Base-by-base conservation (phyloP, 2,888 invertebrate species). In the Hirudinaria manillensis region DNA sequence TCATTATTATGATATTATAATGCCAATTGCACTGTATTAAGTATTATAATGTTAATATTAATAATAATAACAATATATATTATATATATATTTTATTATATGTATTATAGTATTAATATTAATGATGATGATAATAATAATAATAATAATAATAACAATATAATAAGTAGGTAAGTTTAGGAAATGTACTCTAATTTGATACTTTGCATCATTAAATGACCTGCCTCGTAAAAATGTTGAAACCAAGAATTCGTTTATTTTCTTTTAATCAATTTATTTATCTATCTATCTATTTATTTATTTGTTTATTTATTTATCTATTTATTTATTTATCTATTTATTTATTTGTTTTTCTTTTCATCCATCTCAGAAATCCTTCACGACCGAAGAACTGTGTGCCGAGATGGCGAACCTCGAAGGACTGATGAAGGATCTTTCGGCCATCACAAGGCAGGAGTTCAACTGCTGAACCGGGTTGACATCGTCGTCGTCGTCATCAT, bases 381-480 rank as follows among this genome's bases (percentile, higher is more conserved):
- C 89, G 83, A 94, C 94, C 70, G 96, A 97, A 87, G 92, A 96
- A 83, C 89, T 97, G 76, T 93, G 94, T 84, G 92, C 95, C 82
- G 96, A 97, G 88, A 96, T 97, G 94, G 94, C 94, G 80, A 96
- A 96, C 88, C 88, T 97, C 78, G 96, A 96, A 87, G 95, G 95
- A 29, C 89, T 97, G 27, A 96, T 97, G 96, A 94, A 96, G 88
- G 96, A 96, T 86, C 89, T 97, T 78, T 94, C 93, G 85, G 94
- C 94, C 84, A 96, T 96, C 84, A 95, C 94, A 80, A 94, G 95
- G 83, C 93, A 93, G 82, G 76, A 76, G 76, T 76, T 76, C 45
- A 38, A 76, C 72, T 76, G 76, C 53, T 76, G 66, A 36, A 45
- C 45, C 13, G 45, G 1, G n/a, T n/a, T n/a, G n/a, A n/a, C n/a